Evolutionary conservation across 2,797 vertebrate genomes (phyloP), one percentile per base, ranked within the genome.

Genomic region (Poecilia wingei): DNA sequence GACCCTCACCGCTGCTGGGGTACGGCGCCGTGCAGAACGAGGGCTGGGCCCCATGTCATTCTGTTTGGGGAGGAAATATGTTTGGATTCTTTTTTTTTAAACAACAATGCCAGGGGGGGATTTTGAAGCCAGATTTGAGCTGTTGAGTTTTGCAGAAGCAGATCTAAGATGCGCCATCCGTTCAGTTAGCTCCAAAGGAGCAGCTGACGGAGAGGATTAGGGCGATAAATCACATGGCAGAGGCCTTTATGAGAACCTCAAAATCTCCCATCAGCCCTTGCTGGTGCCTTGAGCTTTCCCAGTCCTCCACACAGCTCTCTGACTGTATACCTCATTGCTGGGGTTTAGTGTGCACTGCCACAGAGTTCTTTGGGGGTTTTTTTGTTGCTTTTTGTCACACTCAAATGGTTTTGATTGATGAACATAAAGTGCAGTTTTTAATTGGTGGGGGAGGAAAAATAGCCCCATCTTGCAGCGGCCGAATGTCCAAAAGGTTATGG

Each of bases 221-320:
- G 77, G 77, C 64, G 31, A 80, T 86, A 83, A 81, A 84, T 90
- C 78, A 81, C 74, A 86, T 68, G 78, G 72, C 64, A 43, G 74
- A 59, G 69, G 85, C 83, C 82, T 86, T 91, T 84, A 87, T 83
- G 80, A 85, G 87, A 78, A 77, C 79, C 84, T 84, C 78, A 87
- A 87, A 87, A 90, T 89, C 87, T 88, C 82, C 74, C 84, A 46
- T 73, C 80, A 73, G 71, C 82, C 79, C 61, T 83, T 36, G 49
- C 80, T 49, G 2, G 78, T 31, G 78, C 82, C 9, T 9, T 39
- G 76, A 1, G 73, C 69, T 80, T 49, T 79, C 85, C 83, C 87
- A 79, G 45, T 76, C 83, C 83, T 79, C 88, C 57, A 51, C 47
- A n/a, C 82, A 1, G 51, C 55, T 43, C 55, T 84, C 69, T 13